A percentile compares a stretch with the other conserved stretches of the same genome.
Conservation (phyloP, 2,797 vertebrate species). For the Percopsis omiscomaycus region DNA sequence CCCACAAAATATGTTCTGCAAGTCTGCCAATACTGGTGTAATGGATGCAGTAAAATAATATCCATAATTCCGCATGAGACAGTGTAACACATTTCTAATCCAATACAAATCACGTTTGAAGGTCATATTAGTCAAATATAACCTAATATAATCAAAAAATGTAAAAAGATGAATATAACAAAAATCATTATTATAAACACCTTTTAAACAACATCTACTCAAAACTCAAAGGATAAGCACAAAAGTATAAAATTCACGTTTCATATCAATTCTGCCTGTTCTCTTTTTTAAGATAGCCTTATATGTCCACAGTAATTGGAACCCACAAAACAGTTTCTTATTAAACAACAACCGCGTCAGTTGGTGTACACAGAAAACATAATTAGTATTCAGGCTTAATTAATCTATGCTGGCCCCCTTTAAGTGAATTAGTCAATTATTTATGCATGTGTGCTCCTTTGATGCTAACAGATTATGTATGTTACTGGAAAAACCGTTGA, state of each 20-base stretch:
- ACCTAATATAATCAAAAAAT: slow-evolving; percentile 5
- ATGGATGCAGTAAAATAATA: slow-evolving; percentile 4
- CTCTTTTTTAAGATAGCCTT: slow-evolving; percentile 56
- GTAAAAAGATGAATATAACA: no score
- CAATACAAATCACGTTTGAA: slow-evolving; percentile 33
- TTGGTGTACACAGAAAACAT: slow-evolving; percentile 82
- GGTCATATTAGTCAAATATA: slow-evolving; percentile 27
- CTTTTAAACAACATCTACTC: slow-evolving; percentile 31
- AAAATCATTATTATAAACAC: slow-evolving; percentile 5
- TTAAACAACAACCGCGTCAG: slow-evolving; percentile 78
- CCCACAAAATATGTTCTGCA: no score
- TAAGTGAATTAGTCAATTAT: slow-evolving; percentile 85
- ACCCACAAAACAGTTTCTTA: slow-evolving; percentile 77
- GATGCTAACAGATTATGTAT: slow-evolving; percentile 83
- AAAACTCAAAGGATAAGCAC: slow-evolving; percentile 51
- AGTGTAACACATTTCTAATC: slow-evolving; percentile 19
- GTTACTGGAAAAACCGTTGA: slow-evolving; percentile 68
- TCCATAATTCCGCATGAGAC: slow-evolving; percentile 9
- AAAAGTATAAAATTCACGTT: slow-evolving; percentile 49
- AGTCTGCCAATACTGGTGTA: not conserved
- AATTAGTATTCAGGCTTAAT: slow-evolving; percentile 86
- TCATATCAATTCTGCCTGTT: slow-evolving; percentile 40
- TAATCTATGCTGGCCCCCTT: slow-evolving; percentile 83
- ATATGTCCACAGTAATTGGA: slow-evolving; percentile 67
- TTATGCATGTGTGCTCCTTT: slow-evolving; percentile 85